These are phyloP conservation scores for Micropterix aruncella DNA, from an alignment of 2,888 invertebrate genomes.

Conservation along the genomic window DNA sequence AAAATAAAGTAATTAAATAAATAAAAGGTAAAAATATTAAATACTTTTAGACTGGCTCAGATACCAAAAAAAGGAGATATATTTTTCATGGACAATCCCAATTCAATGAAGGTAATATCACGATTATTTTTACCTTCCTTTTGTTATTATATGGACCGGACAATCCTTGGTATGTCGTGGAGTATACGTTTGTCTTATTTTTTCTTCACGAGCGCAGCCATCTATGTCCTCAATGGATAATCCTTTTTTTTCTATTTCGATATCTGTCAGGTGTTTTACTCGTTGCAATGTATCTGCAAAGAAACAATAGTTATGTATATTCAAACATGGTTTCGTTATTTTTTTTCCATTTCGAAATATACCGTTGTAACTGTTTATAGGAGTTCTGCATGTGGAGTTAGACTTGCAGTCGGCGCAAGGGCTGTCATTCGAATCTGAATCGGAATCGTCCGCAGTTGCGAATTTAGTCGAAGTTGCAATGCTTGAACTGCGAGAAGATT, in stretches of 20 bases:
- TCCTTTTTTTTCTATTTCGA: background rate
- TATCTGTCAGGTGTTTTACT: background rate
- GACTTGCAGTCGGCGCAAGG: background rate
- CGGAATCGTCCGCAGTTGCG: background rate
- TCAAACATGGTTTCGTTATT: no score
- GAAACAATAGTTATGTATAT: no score
- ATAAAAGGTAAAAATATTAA: no score
- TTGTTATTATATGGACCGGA: background rate
- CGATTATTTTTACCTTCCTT: background rate
- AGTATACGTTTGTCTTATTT: background rate
- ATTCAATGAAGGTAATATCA: no score
- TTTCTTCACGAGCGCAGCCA: background rate
- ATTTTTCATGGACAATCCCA: no score
- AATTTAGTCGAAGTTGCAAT: background rate
- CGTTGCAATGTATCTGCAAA: background rate
- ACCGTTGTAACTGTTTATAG: background rate
- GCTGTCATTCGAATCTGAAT: background rate
- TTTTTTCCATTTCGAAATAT: no score
- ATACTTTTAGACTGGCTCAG: no score
- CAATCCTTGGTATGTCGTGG: background rate
- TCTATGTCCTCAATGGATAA: background rate
- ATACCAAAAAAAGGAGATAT: no score
- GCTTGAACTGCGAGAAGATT: background rate
- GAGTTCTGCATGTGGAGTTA: background rate
- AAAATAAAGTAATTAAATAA: no score